These are phyloP conservation scores for Myioborus melanocephalus DNA, from an alignment of 2,797 vertebrate genomes.

Conservation along the genomic window DNA sequence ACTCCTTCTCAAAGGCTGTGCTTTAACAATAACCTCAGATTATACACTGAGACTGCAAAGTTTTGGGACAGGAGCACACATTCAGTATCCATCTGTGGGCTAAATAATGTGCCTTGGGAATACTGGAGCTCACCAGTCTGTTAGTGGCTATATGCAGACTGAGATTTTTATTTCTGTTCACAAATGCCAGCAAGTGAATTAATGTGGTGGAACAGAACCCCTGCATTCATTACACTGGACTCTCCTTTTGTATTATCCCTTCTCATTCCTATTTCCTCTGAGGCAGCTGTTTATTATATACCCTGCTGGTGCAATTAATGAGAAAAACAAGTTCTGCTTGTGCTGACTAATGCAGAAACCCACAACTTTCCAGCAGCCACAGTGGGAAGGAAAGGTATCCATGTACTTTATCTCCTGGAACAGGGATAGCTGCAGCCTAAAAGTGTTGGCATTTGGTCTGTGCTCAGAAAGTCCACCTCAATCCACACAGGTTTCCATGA, in stretches of 20 bases:
- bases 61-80: neutral
- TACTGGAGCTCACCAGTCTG: neutral
- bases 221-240: neutral
- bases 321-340: neutral
- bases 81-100: neutral
- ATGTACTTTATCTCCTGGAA: neutral
- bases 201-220: neutral
- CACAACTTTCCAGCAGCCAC: neutral
- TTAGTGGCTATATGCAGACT: neutral
- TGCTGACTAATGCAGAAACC: slow-evolving; percentile 26
- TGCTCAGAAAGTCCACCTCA: neutral
- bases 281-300: neutral
- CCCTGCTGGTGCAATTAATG: slow-evolving; percentile 31
- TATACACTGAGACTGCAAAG: neutral
- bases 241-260: neutral
- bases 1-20: neutral
- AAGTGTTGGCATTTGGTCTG: neutral
- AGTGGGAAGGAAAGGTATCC: neutral
- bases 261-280: neutral
- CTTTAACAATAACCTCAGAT: neutral
- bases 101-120: neutral
- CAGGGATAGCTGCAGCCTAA: neutral
- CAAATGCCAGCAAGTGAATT: neutral
- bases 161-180: neutral
- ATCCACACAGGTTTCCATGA: neutral